Evolutionary conservation across 2,113 vertebrate genomes (phyloP).

Genomic region (Pungitius pungitius): DNA sequence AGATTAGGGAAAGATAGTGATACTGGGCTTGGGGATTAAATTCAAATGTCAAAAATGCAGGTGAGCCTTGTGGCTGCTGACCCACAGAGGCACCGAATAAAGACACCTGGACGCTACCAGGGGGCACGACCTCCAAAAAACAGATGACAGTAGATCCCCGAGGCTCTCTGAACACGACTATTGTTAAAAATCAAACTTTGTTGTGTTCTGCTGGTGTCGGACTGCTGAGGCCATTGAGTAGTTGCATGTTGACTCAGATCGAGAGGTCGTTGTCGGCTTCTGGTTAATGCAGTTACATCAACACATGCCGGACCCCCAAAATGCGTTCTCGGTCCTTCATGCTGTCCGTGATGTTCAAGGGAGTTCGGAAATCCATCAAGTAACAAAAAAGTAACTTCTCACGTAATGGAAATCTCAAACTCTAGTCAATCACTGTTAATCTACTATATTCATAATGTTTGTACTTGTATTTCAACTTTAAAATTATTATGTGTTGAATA

Average conservation of each 20-base stretch:
- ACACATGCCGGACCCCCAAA: not conserved
- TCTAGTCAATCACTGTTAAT: not conserved
- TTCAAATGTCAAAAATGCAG: not conserved
- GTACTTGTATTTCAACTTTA: not conserved
- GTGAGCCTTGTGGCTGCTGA: not conserved
- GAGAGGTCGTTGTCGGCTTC: too few species aligned
- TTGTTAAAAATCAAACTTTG: not conserved
- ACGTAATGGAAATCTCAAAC: not conserved
- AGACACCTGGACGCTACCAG: not conserved
- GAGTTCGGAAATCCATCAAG: slow-evolving; percentile 1
- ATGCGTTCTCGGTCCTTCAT: not conserved
- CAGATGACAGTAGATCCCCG: not conserved
- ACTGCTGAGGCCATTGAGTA: not conserved
- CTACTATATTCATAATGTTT: not conserved
- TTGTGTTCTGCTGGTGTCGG: not conserved
- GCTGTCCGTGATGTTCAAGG: not conserved
- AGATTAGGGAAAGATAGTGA: not conserved
- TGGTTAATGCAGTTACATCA: not conserved
- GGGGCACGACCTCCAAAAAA: not conserved
- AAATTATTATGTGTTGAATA: not conserved
- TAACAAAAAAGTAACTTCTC: not conserved
- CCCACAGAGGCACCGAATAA: not conserved
- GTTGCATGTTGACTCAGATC: not conserved
- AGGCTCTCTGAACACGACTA: not conserved
- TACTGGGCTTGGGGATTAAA: not conserved